Evolutionary conservation across 2,888 invertebrate genomes (phyloP).

Genomic region (Phasia obesa): DNA sequence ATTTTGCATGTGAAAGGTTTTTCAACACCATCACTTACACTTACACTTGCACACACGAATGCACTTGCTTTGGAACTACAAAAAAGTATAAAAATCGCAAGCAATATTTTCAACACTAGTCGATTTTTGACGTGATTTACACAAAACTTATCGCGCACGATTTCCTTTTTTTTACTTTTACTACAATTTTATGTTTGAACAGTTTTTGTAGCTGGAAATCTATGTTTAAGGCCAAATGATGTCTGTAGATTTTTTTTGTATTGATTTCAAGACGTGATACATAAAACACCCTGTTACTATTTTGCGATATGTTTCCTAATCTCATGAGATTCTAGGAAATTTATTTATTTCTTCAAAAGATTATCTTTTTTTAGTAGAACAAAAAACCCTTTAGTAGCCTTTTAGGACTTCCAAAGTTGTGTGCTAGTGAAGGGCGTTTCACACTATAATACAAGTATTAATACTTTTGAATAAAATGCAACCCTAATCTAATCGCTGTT

Average conservation of each 20-base stretch:
- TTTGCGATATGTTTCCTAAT: slow-evolving; percentile 49
- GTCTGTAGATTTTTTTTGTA: slow-evolving; percentile 41
- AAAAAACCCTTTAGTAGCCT: slow-evolving; percentile 15
- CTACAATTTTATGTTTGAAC: slow-evolving; percentile 62
- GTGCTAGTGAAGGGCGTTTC: too few species aligned
- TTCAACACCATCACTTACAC: slow-evolving; percentile 65
- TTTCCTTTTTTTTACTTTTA: slow-evolving; percentile 72
- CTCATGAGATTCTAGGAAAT: slow-evolving; percentile 61
- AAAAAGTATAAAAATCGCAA: slow-evolving; percentile 37
- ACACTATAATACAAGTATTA: too few species aligned
- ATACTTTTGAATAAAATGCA: too few species aligned
- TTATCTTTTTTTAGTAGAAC: slow-evolving; percentile 47
- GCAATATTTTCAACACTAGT: slow-evolving; percentile 69
- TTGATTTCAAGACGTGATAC: slow-evolving; percentile 64
- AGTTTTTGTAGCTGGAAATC: slow-evolving; percentile 54
- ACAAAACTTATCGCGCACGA: slow-evolving; percentile 79
- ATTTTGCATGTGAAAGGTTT: slow-evolving; percentile 65
- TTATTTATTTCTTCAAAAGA: slow-evolving; percentile 51
- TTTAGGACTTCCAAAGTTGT: slow-evolving; percentile 28
- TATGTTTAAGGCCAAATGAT: slow-evolving; percentile 54
- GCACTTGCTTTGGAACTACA: background rate
- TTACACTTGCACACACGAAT: slow-evolving; percentile 4
- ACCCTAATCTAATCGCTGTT: too few species aligned
- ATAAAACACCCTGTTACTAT: slow-evolving; percentile 63
- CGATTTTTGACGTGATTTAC: slow-evolving; percentile 79